Evolutionary conservation across 2,888 invertebrate species (phyloP).

Genomic region (Ephialtes manifestator): DNA sequence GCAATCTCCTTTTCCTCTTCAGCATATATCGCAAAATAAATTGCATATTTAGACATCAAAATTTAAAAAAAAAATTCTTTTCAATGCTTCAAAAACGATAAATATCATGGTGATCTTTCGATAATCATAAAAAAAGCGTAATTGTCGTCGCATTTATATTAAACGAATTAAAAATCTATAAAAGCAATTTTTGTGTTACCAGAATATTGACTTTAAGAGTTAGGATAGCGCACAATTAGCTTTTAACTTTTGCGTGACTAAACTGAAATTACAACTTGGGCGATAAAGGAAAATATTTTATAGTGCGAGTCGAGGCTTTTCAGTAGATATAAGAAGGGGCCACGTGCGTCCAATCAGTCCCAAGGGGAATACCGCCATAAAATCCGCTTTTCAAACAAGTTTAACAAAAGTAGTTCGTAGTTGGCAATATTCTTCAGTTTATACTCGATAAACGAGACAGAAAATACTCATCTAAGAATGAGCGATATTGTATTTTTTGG

Average conservation of each 20-base stretch:
- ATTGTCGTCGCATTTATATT: background rate
- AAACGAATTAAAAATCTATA: background rate
- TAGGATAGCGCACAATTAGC: too few relatives aligned
- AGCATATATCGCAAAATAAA: too few relatives aligned
- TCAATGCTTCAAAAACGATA: background rate
- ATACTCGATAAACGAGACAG: background rate
- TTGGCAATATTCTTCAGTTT: background rate
- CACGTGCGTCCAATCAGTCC: background rate
- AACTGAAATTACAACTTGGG: too few relatives aligned
- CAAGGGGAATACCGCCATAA: background rate
- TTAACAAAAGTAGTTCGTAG: background rate
- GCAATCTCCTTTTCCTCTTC: too few relatives aligned
- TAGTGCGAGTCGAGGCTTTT: background rate
- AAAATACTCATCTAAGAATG: background rate
- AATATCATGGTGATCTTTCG: background rate
- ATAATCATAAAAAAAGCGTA: background rate
- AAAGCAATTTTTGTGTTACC: too few relatives aligned
- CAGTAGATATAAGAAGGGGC: background rate
- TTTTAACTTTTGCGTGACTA: too few relatives aligned
- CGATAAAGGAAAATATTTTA: too few relatives aligned
- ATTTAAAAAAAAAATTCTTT: too few relatives aligned
- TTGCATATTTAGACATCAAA: too few relatives aligned
- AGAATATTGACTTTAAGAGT: too few relatives aligned
- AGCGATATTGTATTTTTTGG: background rate
- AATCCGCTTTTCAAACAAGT: background rate